Conservation (phyloP, 2,888 invertebrate species). For the Acleris cristana region DNA sequence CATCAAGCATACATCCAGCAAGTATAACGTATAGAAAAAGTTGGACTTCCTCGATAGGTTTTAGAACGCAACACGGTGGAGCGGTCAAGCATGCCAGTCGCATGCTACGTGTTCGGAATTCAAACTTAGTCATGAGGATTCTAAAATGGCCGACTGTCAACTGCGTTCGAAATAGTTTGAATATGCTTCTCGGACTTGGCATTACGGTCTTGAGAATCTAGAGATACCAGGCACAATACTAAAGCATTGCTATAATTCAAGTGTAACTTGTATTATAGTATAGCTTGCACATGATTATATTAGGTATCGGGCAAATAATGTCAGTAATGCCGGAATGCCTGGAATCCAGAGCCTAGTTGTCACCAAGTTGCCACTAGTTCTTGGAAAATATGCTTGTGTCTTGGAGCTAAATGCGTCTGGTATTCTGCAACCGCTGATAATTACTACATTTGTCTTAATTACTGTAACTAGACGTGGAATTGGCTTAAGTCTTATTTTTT, state of each 20-base stretch:
- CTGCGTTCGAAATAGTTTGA: constrained; percentile 35
- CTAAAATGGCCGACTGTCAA: constrained; percentile 63
- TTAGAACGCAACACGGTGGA: constrained; percentile 48
- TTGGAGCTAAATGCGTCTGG: background rate
- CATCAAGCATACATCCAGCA: constrained; percentile 25
- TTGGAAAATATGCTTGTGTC: constrained; percentile 12
- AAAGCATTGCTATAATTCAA: constrained; percentile 4
- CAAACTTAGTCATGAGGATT: constrained; percentile 71
- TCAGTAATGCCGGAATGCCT: constrained; percentile 7
- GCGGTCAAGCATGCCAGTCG: constrained; percentile 51
- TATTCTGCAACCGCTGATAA: constrained; percentile 22
- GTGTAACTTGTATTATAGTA: background rate
- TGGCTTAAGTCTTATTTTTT: background rate
- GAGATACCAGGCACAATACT: background rate
- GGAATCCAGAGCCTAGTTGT: constrained; percentile 12
- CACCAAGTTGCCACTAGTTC: constrained; percentile 3
- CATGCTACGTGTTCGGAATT: constrained; percentile 68
- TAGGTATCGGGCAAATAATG: constrained; percentile 19
- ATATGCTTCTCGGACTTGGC: constrained; percentile 14
- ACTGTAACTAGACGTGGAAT: background rate
- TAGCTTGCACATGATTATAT: background rate
- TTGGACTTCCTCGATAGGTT: constrained; percentile 42
- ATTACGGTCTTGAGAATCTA: background rate
- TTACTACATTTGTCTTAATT: constrained; percentile 17
- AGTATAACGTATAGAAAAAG: constrained; percentile 37